Evolutionary conservation across 2,797 vertebrate species (phyloP), one percentile per base, ranked within the genome.

Genomic region (Pangasius macronema): DNA sequence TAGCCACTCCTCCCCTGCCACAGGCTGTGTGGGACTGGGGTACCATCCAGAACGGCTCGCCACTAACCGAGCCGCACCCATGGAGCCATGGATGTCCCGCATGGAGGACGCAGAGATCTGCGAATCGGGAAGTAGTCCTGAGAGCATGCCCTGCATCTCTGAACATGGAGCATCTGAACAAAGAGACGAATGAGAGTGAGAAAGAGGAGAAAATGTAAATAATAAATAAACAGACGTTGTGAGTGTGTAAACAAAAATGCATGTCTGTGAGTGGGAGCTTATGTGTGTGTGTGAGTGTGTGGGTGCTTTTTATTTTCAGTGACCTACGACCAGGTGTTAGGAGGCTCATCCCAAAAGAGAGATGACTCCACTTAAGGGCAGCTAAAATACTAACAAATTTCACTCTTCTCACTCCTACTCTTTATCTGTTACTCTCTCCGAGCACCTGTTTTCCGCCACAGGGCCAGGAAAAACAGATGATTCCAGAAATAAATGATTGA

Each of bases 1-100:
- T 16, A 99, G 94, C 99, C 98, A 99, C 89, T 99, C 98, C 84
- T 98, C 97, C 11, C 98, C 97, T 0, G 96, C 96, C 86, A 98
- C 95, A 3, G 97, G 97, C 83, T 98, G 96, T 0, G 97, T 95
- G 2, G 97, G 91, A 39, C 94, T 96, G 1, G 99, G 97, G 91
- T 98, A 99, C 99, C 98, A 99, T 39, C 99, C 99, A 0, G 97
- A 98, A 51, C 97, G 96, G 92, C 98, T 99, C 94, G 98, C 98
- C 90, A 99, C 97, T 87, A 99, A 94, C 68, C 98, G 96, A 51
- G 98, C 97, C 0, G 97, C 95, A 1, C 98, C 97, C 91, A 97
- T 96, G 77, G 96, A 97, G 95, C 98, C 98, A 70, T 99, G 98
- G 68, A 99, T 97, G 92, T 99, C 97, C 83, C 98, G 95, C 91